phyloP scores from a whole-genome alignment of 2,888 invertebrate species.

The Pocota personata region DNA sequence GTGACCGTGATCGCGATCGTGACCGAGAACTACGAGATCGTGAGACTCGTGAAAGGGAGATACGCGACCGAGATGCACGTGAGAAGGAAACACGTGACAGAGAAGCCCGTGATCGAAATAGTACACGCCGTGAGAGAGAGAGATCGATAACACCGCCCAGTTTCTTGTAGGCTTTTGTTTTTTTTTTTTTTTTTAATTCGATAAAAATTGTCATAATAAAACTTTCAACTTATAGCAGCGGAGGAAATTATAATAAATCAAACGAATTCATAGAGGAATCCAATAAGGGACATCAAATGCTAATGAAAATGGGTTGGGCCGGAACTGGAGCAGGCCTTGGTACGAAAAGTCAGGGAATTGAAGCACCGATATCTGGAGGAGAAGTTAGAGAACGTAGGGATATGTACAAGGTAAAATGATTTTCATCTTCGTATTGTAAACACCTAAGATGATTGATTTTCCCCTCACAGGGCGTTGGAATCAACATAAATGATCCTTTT shows the following conservation, averaged over 20 bases:
- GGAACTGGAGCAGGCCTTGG: slow-evolving; percentile 95
- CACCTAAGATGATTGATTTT: not conserved
- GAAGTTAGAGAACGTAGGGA: slow-evolving; percentile 95
- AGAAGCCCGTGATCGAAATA: slow-evolving; percentile 78
- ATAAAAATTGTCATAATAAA: slow-evolving; percentile 73
- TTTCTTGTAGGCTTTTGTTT: slow-evolving; percentile 86
- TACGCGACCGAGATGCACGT: slow-evolving; percentile 36
- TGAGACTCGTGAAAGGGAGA: slow-evolving; percentile 57
- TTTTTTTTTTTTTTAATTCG: not conserved
- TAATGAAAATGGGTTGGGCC: slow-evolving; percentile 99
- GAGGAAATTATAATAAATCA: slow-evolving; percentile 80
- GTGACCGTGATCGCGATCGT: slow-evolving; percentile 82
- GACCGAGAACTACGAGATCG: slow-evolving; percentile 80
- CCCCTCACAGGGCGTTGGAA: slow-evolving; percentile 90
- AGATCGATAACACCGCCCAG: slow-evolving; percentile 86
- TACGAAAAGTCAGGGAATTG: slow-evolving; percentile 97
- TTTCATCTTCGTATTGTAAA: not conserved
- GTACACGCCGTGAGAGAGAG: slow-evolving; percentile 83
- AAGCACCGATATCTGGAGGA: slow-evolving; percentile 96
- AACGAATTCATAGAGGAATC: slow-evolving; percentile 90
- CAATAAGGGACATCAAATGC: slow-evolving; percentile 98
- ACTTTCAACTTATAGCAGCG: slow-evolving; percentile 78
- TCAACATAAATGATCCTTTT: slow-evolving; percentile 96
- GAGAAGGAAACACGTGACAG: slow-evolving; percentile 54
- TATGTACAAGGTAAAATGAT: slow-evolving; percentile 88